Base-by-base conservation (phyloP, 2,888 invertebrate species). In the Desoria tigrina region DNA sequence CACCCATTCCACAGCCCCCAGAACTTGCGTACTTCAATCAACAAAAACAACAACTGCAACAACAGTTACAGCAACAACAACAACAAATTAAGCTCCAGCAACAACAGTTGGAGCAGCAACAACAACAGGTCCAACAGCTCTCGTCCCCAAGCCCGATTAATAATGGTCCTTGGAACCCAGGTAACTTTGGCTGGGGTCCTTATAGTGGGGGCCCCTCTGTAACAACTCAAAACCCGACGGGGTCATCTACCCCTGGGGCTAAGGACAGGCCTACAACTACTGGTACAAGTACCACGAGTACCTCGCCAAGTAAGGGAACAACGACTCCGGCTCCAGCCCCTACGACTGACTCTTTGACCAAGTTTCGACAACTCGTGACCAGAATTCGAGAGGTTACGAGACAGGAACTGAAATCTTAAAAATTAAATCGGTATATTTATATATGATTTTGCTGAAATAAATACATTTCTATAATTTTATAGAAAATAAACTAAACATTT, bases 351-450 rank as follows among this genome's bases (percentile, higher is more conserved):
- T 53, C 65, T 2, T 61, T 68, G 4, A 26, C 53, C n/a, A 68
- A 62, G 45, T 65, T 68, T 62, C 58, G 65, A 11, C 26, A 65
- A 50, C 62, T 68, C 27, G 65, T 68, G 1, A 54, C 68, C 21
- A 61, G 61, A 59, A 65, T 68, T 42, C 55, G 68, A 53, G 65
- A 65, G 24, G 65, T 68, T 27, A 63, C 68, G 9, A 68, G 59
- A 58, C 61, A 65, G 39, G 68, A 68, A 24, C 59, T 68, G 23
- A 16, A 21, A 6, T 16, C 45, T 9, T 45, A 45, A 45, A 45
- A 16, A 39, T 39, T 39, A 39, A 9, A 11, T 16, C 9, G 39
- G 16, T 11, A 39, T 39, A 39, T 39, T n/a, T n/a, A n/a, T n/a
- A n/a, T n/a, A n/a, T n/a, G n/a, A n/a, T n/a, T n/a, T n/a, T n/a